phyloP scores from a whole-genome alignment of 2,888 invertebrate species.

The Drosophila niveifrons region DNA sequence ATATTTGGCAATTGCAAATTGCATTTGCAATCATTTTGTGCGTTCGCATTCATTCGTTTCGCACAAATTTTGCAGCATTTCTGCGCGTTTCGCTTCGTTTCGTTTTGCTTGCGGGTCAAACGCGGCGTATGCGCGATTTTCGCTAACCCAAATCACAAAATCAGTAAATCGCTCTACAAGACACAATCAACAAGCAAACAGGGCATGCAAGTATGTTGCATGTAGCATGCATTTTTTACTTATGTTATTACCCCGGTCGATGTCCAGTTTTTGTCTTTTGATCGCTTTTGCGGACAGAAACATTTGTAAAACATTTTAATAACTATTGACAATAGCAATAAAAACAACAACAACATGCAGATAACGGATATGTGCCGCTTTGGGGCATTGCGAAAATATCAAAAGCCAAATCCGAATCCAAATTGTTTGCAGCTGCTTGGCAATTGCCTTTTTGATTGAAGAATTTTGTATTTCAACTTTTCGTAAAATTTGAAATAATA shows the following conservation, averaged over 20 bases:
- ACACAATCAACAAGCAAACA: constrained; percentile 31
- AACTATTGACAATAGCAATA: constrained; percentile 70
- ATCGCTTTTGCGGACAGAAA: constrained; percentile 64
- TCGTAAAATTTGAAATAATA: background rate
- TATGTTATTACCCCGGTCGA: constrained; percentile 55
- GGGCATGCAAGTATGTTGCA: constrained; percentile 30
- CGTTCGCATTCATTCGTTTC: constrained; percentile 21
- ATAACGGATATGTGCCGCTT: constrained; percentile 41
- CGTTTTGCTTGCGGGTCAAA: constrained; percentile 58
- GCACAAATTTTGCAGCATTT: constrained; percentile 42
- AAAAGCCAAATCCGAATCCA: constrained; percentile 15
- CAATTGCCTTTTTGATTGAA: constrained; percentile 37
- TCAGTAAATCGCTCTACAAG: constrained; percentile 32
- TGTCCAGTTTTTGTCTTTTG: constrained; percentile 49
- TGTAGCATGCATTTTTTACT: constrained; percentile 60
- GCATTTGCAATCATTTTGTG: constrained; percentile 52
- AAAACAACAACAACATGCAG: constrained; percentile 52
- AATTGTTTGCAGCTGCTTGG: constrained; percentile 50
- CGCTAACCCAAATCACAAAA: constrained; percentile 41
- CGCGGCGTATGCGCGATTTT: constrained; percentile 70
- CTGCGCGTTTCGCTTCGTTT: constrained; percentile 33
- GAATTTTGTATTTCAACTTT: constrained; percentile 30
- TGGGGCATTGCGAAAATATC: constrained; percentile 41
- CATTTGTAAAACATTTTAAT: constrained; percentile 81
- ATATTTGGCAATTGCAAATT: constrained; percentile 63